phyloP scores from a whole-genome alignment of 2,113 vertebrate genomes.

The Gorsachius goisagi region DNA sequence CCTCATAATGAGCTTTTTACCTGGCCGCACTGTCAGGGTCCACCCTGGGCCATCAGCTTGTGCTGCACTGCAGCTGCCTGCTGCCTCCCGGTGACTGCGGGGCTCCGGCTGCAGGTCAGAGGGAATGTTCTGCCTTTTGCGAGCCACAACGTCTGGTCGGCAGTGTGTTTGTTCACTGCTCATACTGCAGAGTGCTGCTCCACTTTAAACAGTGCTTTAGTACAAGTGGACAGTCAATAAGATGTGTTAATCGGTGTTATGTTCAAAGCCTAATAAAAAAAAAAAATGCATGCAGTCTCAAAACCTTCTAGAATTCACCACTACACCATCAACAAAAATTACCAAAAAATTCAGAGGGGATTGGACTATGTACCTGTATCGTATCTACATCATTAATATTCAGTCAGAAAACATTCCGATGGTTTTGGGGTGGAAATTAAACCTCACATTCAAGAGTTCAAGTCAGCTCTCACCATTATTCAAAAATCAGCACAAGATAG shows the following conservation, averaged over 20 bases:
- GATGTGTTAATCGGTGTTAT: background rate
- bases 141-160: background rate
- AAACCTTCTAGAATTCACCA: background rate
- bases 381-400: background rate
- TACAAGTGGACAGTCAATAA: background rate
- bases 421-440: background rate
- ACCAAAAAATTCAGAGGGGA: background rate
- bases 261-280: background rate
- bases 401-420: background rate
- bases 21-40: rapidly evolving
- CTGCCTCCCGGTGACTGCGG: rapidly evolving
- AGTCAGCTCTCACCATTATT: background rate
- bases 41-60: background rate
- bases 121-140: background rate
- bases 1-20: background rate
- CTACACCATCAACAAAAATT: background rate
- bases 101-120: background rate
- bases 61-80: background rate
- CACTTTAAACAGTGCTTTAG: background rate
- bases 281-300: background rate
- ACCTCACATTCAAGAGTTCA: background rate
- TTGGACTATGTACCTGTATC: background rate
- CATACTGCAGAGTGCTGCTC: background rate
- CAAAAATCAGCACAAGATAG: background rate
- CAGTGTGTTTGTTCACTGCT: background rate